Evolutionary conservation across 2,797 vertebrate species (phyloP), one percentile per base, ranked within the genome.

Genomic region (Argentina silus): DNA sequence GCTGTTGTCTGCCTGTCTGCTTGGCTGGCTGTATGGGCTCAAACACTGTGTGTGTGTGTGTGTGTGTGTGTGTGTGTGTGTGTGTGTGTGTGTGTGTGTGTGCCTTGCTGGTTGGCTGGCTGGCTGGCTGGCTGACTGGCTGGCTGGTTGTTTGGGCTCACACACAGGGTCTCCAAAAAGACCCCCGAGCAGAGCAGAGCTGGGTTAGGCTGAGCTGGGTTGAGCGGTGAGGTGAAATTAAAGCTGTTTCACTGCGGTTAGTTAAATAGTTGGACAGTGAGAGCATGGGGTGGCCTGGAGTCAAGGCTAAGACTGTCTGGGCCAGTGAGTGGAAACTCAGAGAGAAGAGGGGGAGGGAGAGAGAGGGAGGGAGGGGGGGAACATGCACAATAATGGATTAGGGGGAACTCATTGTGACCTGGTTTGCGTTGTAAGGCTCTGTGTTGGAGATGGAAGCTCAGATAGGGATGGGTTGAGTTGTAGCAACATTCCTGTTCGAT

Each of bases 261-360:
- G 90, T 94, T 88, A 90, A 92, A 92, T 93, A 89, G 83, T 92
- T 93, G 87, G 83, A 92, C 85, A 90, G 86, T 92, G 91, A 83
- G 91, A 93, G 86, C 68, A 86, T 84, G 82, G 82, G 90, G 92
- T 92, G 94, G 90, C 88, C 83, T 71, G 59, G 78, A 92, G 85
- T 90, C 91, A 95, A 92, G 88, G 89, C 90, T 87, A 85, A 88
- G 86, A 82, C 91, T 92, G 89, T 92, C 81, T 88, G 81, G 78
- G 77, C 70, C 80, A 80, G 75, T 70, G 85, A 91, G 86, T 85
- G 82, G 83, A 91, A 93, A 90, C 86, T 90, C 72, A 86, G 79
- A 82, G 84, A 82, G 73, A 59, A 10, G 7, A 19, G 21, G 21
- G 47, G 44, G 53, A 70, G 78, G 69, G 66, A 73, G 72, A 71